These are phyloP conservation scores for Drosophila burlai DNA, from an alignment of 1,140 invertebrate species.

Conservation along the genomic window DNA sequence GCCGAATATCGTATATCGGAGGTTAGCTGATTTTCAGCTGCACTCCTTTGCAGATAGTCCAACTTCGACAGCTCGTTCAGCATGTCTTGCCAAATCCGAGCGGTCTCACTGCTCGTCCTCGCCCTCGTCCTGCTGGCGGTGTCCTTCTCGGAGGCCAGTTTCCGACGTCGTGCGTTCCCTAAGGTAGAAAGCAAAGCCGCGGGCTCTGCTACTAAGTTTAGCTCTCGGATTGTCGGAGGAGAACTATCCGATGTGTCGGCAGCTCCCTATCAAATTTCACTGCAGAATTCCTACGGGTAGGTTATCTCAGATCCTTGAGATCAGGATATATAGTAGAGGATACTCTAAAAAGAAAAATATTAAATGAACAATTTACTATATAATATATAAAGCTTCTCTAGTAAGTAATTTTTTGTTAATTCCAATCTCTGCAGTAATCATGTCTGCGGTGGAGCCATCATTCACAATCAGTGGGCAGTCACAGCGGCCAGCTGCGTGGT, in stretches of 20 bases:
- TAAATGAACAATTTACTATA: no score
- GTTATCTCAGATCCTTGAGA: no score
- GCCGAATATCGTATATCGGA: constrained; percentile 37
- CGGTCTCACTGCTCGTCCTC: constrained; percentile 16
- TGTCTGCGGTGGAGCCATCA: constrained; percentile 85
- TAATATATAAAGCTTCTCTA: neutral
- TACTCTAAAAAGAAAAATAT: no score
- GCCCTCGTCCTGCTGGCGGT: constrained; percentile 23
- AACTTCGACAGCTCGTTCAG: constrained; percentile 46
- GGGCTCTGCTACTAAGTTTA: neutral
- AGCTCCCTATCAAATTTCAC: constrained; percentile 85
- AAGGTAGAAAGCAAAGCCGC: neutral
- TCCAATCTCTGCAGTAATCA: constrained; percentile 64
- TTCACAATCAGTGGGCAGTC: constrained; percentile 79
- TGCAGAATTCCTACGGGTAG: constrained; percentile 64
- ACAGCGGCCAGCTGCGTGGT: constrained; percentile 85
- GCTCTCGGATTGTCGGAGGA: constrained; percentile 84
- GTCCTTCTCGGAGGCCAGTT: constrained; percentile 31
- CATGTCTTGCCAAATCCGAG: constrained; percentile 57
- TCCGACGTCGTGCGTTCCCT: constrained; percentile 19
- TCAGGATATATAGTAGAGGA: neutral
- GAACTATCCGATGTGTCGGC: constrained; percentile 68
- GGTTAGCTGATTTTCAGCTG: constrained; percentile 35
- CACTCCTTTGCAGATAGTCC: constrained; percentile 46
- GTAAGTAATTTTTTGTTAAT: neutral